Base-by-base conservation (phyloP, 2,888 invertebrate species). In the Thera britannica region DNA sequence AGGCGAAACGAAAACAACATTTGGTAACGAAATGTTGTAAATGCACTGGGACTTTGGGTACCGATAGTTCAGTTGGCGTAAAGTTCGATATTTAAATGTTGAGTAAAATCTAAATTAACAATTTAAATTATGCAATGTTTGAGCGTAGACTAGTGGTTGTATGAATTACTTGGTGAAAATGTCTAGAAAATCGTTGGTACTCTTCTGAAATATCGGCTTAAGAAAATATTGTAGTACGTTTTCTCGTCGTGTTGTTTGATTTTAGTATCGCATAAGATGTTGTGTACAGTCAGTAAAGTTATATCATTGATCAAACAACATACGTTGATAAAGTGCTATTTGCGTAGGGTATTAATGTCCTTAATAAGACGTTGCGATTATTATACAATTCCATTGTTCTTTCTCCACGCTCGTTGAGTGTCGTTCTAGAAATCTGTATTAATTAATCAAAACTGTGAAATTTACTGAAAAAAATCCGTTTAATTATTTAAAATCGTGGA, bases 301-400 rank as follows among this genome's bases (percentile, higher is more conserved):
- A 11, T 36, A 68, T 35, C 36, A 11, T 52, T 66, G 59, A 51
- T 46, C 46, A 69, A 67, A 71, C 23, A 69, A 38, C 65, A 69
- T 63, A 68, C 57, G 67, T 51, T 46, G 70, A 72, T 70, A 70
- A 56, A 36, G 49, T n/a, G 7, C 3, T 73, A 65, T 72, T 67
- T 70, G 67, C 9, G 9, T 58, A 54, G 60, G 36, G 44, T 48
- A 57, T 51, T 48, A 49, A 55, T 48, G 44, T 61, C 12, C 64
- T 48, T 73, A 70, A 52, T 71, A 72, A 72, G 65, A 23, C 67
- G 67, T 66, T 11, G 60, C 67, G 48, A 34, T 51, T 23, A 58
- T 65, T 59, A 52, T 56, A 54, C 54, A 62, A 59, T 59, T 68
- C 62, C 71, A 73, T 71, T 73, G 70, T 68, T 65, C 62, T n/a